These are phyloP conservation scores for Luperina testacea DNA, from an alignment of 2,888 invertebrate species.

Conservation along the genomic window DNA sequence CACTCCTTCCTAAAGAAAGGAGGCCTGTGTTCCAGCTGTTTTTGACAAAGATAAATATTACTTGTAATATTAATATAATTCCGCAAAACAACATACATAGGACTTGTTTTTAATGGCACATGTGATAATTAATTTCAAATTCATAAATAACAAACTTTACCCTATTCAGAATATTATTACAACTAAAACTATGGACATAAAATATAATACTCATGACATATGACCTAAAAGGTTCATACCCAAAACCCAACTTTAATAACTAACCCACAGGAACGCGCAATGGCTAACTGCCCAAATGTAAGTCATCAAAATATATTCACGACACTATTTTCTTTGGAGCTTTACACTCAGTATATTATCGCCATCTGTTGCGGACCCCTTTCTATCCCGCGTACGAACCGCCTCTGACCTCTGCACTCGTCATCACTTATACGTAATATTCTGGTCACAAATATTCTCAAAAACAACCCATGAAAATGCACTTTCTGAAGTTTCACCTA, in stretches of 20 bases:
- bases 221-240: conserved; percentile 30
- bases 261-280: conserved; percentile 28
- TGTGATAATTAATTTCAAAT: conserved; percentile 8
- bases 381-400: conserved; percentile 52
- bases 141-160: conserved; percentile 22
- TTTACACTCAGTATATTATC: conserved; percentile 59
- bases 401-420: conserved; percentile 69
- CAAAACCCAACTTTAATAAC: conserved; percentile 57
- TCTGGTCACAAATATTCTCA: conserved; percentile 65
- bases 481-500: conserved; percentile 9
- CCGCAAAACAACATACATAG: too few species aligned
- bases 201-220: conserved; percentile 44
- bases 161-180: conserved; percentile 19
- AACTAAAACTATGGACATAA: conserved; percentile 46
- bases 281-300: conserved; percentile 43
- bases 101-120: background rate
- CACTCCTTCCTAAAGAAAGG: too few species aligned
- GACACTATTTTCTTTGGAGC: conserved; percentile 59
- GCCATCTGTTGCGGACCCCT: conserved; percentile 62
- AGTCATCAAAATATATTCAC: conserved; percentile 62
- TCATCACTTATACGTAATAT: conserved; percentile 70
- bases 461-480: conserved; percentile 24
- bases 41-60: background rate
- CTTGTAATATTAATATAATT: background rate
- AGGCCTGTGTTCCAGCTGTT: too few species aligned